Evolutionary conservation across 2,113 vertebrate species (phyloP).

Genomic region (Synchiropus splendidus): DNA sequence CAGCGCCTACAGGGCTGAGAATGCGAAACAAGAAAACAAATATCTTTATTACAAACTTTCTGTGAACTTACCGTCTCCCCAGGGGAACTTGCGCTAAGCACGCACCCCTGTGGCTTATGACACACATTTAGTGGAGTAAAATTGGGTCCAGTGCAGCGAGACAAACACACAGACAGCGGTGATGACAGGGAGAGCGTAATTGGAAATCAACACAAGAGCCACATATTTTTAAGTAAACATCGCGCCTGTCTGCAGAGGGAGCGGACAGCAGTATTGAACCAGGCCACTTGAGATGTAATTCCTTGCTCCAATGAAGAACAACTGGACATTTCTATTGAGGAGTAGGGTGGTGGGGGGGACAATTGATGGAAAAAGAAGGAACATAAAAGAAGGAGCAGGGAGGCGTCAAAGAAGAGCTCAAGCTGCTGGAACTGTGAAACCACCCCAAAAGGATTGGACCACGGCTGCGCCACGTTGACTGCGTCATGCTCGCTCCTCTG

Average conservation of each 20-base stretch:
- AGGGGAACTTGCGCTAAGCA: not conserved
- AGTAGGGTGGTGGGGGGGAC: conserved; percentile 2
- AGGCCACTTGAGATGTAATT: conserved; percentile 61
- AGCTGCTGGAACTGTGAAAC: conserved; percentile 42
- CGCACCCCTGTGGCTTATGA: conserved; percentile 3
- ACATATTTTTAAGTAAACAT: conserved; percentile 37
- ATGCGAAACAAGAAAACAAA: too few species aligned
- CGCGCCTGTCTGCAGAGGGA: conserved; percentile 18
- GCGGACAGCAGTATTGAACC: conserved; percentile 52
- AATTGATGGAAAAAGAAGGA: conserved; percentile 22
- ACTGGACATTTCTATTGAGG: conserved; percentile 54
- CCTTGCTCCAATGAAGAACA: conserved; percentile 57
- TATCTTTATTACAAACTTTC: too few species aligned
- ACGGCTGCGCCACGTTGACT: conserved; percentile 46
- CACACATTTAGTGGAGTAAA: conserved; percentile 10
- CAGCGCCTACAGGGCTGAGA: too few species aligned
- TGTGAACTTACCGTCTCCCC: too few species aligned
- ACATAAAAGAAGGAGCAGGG: conserved; percentile 32
- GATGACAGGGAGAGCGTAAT: conserved; percentile 20
- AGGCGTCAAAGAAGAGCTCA: conserved; percentile 12
- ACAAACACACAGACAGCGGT: conserved; percentile 1
- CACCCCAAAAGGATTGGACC: conserved; percentile 41
- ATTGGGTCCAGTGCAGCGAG: conserved; percentile 13
- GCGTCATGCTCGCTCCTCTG: conserved; percentile 35
- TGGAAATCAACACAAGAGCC: conserved; percentile 40